Base-by-base conservation (phyloP, 1,140 invertebrate genomes). In the Leucophenga varia region DNA sequence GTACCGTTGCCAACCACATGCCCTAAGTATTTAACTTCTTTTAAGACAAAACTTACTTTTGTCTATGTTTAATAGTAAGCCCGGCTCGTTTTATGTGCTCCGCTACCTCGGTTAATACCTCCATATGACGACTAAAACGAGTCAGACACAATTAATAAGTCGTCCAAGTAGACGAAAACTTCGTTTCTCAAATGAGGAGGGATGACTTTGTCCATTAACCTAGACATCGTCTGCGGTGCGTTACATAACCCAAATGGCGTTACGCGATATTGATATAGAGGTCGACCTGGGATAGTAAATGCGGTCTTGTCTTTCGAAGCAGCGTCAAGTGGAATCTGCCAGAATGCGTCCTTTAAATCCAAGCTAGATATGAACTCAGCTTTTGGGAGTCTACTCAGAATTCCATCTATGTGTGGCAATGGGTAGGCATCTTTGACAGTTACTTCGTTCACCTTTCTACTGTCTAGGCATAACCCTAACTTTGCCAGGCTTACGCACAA, bases 221-320 rank as follows among this genome's bases (percentile, higher is more conserved):
- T 18, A 5, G 16, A 40, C 36, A 47, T 32, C 3, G 37, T 38
- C 19, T 40, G 25, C 3, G 40, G 31, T 10, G 30, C 39, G 16
- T 48, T 34, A n/a, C 37, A 42, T 16, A 42, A 42, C 6, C 31
- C 39, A 22, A 42, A 48, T 28, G 38, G 38, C 30, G 42, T 37
- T 6, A 46, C 44, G 5, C 17, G 16, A 28, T 28, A 46, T 14
- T 40, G 43, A 22, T 46, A 46, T 19, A 46, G 25, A 14, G 44
- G 38, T 2, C 37, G 35, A 25, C n/a, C n/a, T n/a, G n/a, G n/a
- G n/a, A n/a, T n/a, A n/a, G n/a, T n/a, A 20, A 47, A 47, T 12
- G 37, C 74, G 3, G 76, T 78, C 38, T 77, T 77, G 3, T 54
- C 45, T 22, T 38, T 38, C 13, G 38, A 50, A n/a, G 43, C 41